Base-by-base conservation (phyloP, 2,888 invertebrate species). In the Pharmacophagus antenor region DNA sequence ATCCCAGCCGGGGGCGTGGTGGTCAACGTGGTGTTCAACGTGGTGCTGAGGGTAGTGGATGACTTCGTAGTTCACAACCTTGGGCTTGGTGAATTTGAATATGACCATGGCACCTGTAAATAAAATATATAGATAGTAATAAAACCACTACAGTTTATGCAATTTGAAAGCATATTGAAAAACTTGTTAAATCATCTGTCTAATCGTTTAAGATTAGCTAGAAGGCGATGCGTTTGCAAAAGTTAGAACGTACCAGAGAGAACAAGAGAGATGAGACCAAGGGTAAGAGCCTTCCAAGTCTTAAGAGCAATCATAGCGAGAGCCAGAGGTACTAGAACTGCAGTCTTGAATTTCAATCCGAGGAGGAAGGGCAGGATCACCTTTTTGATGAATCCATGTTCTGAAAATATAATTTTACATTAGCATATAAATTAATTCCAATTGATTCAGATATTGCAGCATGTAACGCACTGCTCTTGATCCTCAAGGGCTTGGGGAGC, bases 211-310 rank as follows among this genome's bases (percentile, higher is more conserved):
- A n/a, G n/a, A 4, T n/a, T n/a, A n/a, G 1, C n/a, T 37, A 37
- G 3, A 6, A n/a, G n/a, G 37, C n/a, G n/a, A n/a, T 37, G 10
- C 1, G 6, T 41, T n/a, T 41, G 42, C 2, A 18, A 18, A 41
- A 17, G 12, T 37, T 23, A 25, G 22, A 10, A 53, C 74, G 67
- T 81, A 91, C 95, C 96, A 66, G 96, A 96, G 49, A 96, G 90
- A 22, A 96, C 96, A 75, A 97, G 86, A 2, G 96, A 96, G 62
- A 97, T 92, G 4, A 97, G 93, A 63, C 96, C 96, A 67, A 97
- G 92, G 8, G 97, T 96, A 69, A 96, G 89, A 46, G 97, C 97
- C 82, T 97, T 97, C 97, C 97, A 97, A 17, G 97, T 96, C 84
- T 96, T 96, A 59, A 96, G 89, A 0, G 97, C 97, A 73, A 97